These are phyloP conservation scores for Peromyscus californicus DNA, from an alignment of 2,113 vertebrate genomes.

Conservation along the genomic window DNA sequence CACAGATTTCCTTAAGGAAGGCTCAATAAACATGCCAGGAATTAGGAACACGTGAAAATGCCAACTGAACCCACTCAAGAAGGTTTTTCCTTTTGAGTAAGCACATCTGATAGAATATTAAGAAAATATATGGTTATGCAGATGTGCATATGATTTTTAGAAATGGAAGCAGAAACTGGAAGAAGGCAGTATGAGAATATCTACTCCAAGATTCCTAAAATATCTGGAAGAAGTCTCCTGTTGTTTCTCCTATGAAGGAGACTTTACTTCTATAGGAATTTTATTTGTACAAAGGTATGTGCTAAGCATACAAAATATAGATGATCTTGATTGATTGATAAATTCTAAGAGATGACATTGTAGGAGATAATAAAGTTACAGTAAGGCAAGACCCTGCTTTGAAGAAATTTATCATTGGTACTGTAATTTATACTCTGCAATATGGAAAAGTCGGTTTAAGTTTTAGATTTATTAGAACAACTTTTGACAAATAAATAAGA, in stretches of 20 bases:
- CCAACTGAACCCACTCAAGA: not conserved
- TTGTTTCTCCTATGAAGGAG: not conserved
- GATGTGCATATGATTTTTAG: not conserved
- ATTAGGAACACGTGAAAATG: not conserved
- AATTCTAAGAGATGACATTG: conserved; percentile 4
- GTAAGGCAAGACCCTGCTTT: not conserved
- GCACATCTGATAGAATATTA: not conserved
- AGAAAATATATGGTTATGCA: not conserved
- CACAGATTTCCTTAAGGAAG: not conserved
- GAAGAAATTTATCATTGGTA: not conserved
- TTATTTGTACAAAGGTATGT: not conserved
- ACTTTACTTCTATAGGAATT: not conserved
- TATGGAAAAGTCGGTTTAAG: not conserved
- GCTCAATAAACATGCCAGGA: not conserved
- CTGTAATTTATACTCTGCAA: not conserved
- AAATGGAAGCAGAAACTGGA: not conserved
- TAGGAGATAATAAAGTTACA: not conserved
- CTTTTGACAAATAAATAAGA: not conserved
- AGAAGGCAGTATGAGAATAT: not conserved
- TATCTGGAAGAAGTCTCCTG: not conserved
- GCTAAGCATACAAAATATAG: not conserved
- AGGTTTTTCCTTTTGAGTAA: not conserved
- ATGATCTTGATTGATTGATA: not conserved
- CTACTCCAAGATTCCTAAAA: not conserved
- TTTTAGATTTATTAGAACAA: conserved; percentile 43